phyloP scores from a whole-genome alignment of 1,140 invertebrate genomes.

The Cardiocondyla obscurior region DNA sequence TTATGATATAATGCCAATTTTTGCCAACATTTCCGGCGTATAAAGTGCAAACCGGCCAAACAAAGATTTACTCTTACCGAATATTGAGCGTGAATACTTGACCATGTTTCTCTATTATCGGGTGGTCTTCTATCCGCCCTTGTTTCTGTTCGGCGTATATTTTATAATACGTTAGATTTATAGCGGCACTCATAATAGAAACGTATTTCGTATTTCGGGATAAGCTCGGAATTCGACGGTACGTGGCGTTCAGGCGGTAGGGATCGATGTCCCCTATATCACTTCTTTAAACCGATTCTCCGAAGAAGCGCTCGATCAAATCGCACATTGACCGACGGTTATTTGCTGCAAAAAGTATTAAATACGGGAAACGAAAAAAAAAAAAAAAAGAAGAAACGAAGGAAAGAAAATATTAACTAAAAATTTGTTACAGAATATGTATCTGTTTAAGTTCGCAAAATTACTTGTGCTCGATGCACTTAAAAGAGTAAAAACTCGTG shows the following conservation, averaged over 20 bases:
- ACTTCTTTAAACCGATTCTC: conserved; percentile 33
- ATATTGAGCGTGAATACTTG: conserved; percentile 24
- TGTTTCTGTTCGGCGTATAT: conserved; percentile 26
- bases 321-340: not conserved
- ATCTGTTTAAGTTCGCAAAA: not conserved
- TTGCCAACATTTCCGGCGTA: not conserved
- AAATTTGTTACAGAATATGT: not conserved
- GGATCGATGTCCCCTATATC: conserved; percentile 10
- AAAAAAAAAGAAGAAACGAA: not conserved
- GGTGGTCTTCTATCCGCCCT: not conserved
- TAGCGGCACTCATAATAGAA: conserved; percentile 21
- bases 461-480: not conserved
- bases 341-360: conserved; percentile 20
- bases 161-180: conserved; percentile 42
- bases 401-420: not conserved
- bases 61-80: conserved; percentile 39
- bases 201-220: conserved; percentile 45
- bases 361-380: not conserved
- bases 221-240: conserved; percentile 28
- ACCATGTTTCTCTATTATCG: conserved; percentile 47
- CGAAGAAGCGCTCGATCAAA: conserved; percentile 15
- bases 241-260: not conserved
- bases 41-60: not conserved
- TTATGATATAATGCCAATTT: conserved; percentile 13
- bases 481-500: not conserved